Conservation (phyloP, 2,888 invertebrate species). For the Embidobia sp. region DNA sequence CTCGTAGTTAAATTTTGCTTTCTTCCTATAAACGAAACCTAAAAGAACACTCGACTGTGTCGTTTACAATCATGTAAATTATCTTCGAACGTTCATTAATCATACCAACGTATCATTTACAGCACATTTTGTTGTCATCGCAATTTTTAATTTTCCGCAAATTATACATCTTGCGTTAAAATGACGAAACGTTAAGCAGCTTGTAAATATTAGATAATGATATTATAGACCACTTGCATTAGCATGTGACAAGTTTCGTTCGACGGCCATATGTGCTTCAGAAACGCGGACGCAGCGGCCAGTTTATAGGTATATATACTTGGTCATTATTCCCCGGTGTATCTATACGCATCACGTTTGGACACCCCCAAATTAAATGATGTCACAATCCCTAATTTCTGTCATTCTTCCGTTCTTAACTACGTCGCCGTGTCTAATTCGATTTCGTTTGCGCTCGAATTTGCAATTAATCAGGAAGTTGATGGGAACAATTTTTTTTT, state of each 20-base stretch:
- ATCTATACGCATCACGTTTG: constrained; percentile 50
- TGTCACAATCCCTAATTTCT: constrained; percentile 74
- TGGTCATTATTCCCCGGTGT: constrained; percentile 56
- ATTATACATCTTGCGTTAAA: constrained; percentile 29
- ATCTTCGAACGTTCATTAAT: constrained; percentile 17
- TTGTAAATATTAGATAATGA: constrained; percentile 56
- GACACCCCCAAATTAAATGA: constrained; percentile 73
- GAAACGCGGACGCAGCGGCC: constrained; percentile 13
- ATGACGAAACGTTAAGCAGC: constrained; percentile 29
- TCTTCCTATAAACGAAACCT: no score
- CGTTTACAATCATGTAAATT: constrained; percentile 12
- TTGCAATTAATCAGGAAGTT: constrained; percentile 7
- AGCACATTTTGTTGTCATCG: not conserved
- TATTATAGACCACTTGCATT: constrained; percentile 30
- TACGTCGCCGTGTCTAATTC: constrained; percentile 71
- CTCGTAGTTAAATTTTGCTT: no score
- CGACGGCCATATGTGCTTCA: constrained; percentile 56
- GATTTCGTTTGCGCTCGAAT: constrained; percentile 66
- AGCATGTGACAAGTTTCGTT: constrained; percentile 58
- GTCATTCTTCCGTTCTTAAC: constrained; percentile 71
- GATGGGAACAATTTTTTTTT: no score
- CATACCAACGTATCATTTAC: constrained; percentile 17
- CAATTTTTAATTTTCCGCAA: constrained; percentile 1
- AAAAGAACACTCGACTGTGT: no score
- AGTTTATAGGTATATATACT: constrained; percentile 26